Evolutionary conservation across 1,140 invertebrate genomes (phyloP), one percentile per base, ranked within the genome.

Genomic region (Oncopeltus fasciatus): DNA sequence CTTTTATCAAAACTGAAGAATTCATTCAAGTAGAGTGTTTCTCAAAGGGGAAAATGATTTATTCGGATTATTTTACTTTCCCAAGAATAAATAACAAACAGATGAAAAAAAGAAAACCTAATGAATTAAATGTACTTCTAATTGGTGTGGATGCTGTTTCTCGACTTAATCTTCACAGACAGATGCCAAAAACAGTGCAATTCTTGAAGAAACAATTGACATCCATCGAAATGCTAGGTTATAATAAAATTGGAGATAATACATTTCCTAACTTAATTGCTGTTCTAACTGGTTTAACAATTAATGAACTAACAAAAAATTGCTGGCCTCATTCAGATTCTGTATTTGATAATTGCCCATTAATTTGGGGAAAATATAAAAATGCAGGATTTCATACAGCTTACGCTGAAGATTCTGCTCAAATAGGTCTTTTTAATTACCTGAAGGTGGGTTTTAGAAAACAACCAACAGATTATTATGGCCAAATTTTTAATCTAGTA

Each of bases 101-200:
- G 65, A 1, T 66, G 11, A 51, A 33, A 24, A 57, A 21, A 11
- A 67, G 59, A 24, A 62, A 57, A 49, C 63, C 16, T 58, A 64
- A 53, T 11, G 47, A 57, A 12, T 44, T 65, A 1, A 65, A 57
- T 47, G 77, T 95, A 0, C 75, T 93, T 18, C 75, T 94, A 9
- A 70, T 94, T 24, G 92, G 91, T 0, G 76, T 82, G 2, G 81
- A 83, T 69, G 77, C 79, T 0, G 74, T 81, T 28, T 83, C 81
- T 2, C 70, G 79, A 21, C 69, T 80, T 21, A 82, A 82, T 69
- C 77, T 80, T 60, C 71, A 75, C 12, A 71, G 81, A 2, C 78
- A 81, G 64, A 74, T 83, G 72, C 75, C 74, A 1, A 66, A 70
- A 46, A 81, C 80, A 0, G 67, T 74, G 16, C 33, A 68, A 2